phyloP scores from a whole-genome alignment of 2,797 vertebrate genomes.

The Yasuhikotakia modesta region DNA sequence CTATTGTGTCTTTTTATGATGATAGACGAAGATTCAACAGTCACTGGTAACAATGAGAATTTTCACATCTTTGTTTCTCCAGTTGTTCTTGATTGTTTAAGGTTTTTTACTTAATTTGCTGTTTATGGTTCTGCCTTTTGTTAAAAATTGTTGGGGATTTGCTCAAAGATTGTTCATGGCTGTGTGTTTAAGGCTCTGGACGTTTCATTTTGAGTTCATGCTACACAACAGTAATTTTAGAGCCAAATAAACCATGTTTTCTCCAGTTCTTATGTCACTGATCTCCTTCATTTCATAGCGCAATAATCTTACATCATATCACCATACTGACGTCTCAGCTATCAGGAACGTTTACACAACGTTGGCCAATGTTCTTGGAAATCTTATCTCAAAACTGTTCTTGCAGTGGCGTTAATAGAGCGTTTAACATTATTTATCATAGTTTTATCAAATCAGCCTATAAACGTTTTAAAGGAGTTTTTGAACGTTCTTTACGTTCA shows the following conservation, averaged over 20 bases:
- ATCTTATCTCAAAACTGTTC: too few species aligned
- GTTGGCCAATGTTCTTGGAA: too few species aligned
- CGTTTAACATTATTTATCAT: too few species aligned
- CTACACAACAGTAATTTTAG: constrained; percentile 75
- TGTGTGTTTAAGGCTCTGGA: constrained; percentile 66
- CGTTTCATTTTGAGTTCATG: constrained; percentile 68
- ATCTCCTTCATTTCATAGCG: constrained; percentile 22
- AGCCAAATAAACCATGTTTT: constrained; percentile 79
- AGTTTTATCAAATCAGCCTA: too few species aligned
- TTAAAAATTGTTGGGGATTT: constrained; percentile 52
- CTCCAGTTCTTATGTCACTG: constrained; percentile 52
- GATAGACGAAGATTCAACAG: not conserved
- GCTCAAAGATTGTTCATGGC: constrained; percentile 62
- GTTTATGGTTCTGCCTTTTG: constrained; percentile 19
- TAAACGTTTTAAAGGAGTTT: too few species aligned
- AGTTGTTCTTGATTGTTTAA: not conserved
- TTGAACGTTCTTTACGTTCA: too few species aligned
- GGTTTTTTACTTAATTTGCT: not conserved
- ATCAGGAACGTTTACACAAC: too few species aligned
- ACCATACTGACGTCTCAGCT: too few species aligned
- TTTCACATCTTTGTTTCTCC: constrained; percentile 12
- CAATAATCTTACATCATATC: too few species aligned
- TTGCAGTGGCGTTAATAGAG: too few species aligned
- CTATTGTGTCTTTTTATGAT: not conserved
- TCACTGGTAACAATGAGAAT: not conserved